Percentiles rank a stretch among this genome's conserved stretches.
Conservation (phyloP, 2,888 invertebrate genomes). For the Anagyrus pseudococci region DNA sequence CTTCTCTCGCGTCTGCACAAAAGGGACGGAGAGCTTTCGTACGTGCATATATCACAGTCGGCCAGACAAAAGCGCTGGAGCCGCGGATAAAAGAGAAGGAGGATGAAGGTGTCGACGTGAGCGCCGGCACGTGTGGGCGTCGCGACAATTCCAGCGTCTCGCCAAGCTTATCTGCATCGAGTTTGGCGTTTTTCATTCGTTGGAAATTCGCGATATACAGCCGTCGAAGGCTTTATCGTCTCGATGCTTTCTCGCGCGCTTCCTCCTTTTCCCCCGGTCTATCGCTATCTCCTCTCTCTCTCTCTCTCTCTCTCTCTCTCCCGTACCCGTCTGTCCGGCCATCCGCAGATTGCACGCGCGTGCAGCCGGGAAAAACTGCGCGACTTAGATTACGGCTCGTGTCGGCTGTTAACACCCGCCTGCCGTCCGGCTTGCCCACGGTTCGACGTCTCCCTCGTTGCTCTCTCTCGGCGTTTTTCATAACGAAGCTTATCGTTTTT, state of each 20-base stretch:
- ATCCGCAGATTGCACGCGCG: neutral
- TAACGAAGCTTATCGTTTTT: too few species aligned
- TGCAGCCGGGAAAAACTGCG: neutral
- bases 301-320: neutral
- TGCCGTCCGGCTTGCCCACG: too few species aligned
- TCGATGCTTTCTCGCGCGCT: neutral
- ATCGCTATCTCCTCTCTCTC: neutral
- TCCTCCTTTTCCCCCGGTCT: neutral
- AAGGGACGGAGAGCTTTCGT: too few species aligned
- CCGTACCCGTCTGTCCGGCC: too few species aligned
- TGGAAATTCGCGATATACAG: neutral
- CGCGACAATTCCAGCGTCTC: too few species aligned
- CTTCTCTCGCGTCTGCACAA: too few species aligned
- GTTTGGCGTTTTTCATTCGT: neutral
- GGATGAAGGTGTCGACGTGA: too few species aligned
- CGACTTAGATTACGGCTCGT: neutral
- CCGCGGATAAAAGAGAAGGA: neutral
- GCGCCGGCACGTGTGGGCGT: too few species aligned
- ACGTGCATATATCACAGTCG: constrained; percentile 3
- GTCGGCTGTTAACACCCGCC: too few species aligned
- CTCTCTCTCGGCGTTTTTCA: too few species aligned
- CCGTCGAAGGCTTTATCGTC: neutral
- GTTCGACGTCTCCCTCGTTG: too few species aligned
- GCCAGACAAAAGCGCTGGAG: too few species aligned
- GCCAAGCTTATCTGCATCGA: neutral